A percentile compares a stretch with the other conserved stretches of the same genome.
These are phyloP conservation scores for Andricus quercusramuli DNA, from an alignment of 2,888 invertebrate genomes.

Conservation along the genomic window DNA sequence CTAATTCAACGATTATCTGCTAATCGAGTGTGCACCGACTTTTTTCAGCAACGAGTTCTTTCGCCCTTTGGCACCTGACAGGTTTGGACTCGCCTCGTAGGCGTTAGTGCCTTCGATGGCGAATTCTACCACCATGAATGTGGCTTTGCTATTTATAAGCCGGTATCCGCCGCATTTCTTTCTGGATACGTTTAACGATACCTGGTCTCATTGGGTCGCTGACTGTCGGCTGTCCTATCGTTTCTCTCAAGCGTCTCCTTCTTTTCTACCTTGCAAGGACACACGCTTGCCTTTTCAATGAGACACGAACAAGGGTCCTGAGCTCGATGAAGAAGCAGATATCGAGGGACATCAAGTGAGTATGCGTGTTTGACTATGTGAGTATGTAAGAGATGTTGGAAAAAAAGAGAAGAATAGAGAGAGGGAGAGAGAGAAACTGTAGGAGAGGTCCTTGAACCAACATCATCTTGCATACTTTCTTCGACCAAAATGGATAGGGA, in stretches of 20 bases:
- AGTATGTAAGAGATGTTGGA: background rate
- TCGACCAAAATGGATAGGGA: slow-evolving; percentile 31
- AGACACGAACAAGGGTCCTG: slow-evolving; percentile 25
- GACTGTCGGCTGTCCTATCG: slow-evolving; percentile 47
- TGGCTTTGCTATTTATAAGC: slow-evolving; percentile 32
- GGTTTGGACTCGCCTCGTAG: slow-evolving; percentile 9
- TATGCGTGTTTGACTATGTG: slow-evolving; percentile 9
- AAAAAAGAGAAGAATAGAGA: slow-evolving; percentile 29
- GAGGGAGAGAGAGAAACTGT: slow-evolving; percentile 37
- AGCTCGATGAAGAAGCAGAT: slow-evolving; percentile 17
- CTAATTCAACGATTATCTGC: slow-evolving; percentile 3
- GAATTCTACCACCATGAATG: slow-evolving; percentile 30
- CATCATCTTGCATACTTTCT: slow-evolving; percentile 36
- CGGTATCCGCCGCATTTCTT: slow-evolving; percentile 25
- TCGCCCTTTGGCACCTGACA: slow-evolving; percentile 16
- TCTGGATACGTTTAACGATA: slow-evolving; percentile 27
- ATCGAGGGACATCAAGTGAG: background rate
- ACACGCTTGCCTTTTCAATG: slow-evolving; percentile 59
- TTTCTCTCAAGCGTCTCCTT: slow-evolving; percentile 44
- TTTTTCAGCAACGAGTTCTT: slow-evolving; percentile 5
- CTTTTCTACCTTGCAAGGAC: slow-evolving; percentile 72
- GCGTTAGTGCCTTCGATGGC: slow-evolving; percentile 26
- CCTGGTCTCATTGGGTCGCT: slow-evolving; percentile 48
- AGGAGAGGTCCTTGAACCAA: slow-evolving; percentile 34
- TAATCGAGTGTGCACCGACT: background rate